phyloP scores from a whole-genome alignment of 2,888 invertebrate species.

The Dasypolia templi region DNA sequence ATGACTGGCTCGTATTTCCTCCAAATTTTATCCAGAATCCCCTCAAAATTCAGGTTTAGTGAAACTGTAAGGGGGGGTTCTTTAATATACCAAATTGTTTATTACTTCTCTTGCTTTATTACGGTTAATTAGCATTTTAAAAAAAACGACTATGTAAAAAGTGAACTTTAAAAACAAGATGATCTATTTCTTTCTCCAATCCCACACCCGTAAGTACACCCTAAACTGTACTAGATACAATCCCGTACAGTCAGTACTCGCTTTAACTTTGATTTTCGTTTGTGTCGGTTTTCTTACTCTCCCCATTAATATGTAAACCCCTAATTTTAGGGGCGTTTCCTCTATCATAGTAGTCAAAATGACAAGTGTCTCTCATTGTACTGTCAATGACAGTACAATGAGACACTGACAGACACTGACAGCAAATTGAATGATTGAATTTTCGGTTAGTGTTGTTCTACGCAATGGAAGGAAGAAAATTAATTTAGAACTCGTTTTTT shows the following conservation, averaged over 20 bases:
- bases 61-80: too few species aligned
- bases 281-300: too few species aligned
- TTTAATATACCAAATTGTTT: background rate
- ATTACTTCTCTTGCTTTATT: background rate
- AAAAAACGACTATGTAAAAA: too few species aligned
- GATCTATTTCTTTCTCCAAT: too few species aligned
- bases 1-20: background rate
- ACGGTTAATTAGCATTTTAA: background rate
- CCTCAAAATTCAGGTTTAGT: background rate
- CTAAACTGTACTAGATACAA: too few species aligned
- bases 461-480: background rate
- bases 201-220: too few species aligned
- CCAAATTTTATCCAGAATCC: background rate
- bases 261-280: too few species aligned
- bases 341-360: background rate
- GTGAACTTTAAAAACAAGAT: too few species aligned
- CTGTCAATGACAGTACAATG: too few species aligned
- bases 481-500: background rate
- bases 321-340: background rate
- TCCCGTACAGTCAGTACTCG: too few species aligned
- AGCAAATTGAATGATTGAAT: slow-evolving; percentile 17
- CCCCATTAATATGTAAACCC: background rate
- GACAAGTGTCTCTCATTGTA: too few species aligned
- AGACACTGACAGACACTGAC: slow-evolving; percentile 30
- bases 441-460: slow-evolving; percentile 12